Evolutionary conservation across 2,113 vertebrate genomes (phyloP), one percentile per base, ranked within the genome.

Genomic region (Brienomyrus brachyistius): DNA sequence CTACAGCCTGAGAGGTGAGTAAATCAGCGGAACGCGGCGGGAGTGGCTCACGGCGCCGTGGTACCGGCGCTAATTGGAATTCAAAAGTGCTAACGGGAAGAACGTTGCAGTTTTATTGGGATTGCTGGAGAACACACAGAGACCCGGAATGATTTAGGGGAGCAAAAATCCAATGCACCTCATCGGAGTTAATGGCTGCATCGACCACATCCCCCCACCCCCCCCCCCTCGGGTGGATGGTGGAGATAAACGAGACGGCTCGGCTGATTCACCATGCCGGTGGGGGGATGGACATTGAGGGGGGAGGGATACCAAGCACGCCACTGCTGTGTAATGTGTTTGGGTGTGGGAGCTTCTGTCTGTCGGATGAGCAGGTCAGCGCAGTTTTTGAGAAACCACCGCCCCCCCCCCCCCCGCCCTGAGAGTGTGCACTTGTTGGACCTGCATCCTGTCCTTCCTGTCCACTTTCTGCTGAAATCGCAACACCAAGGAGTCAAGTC

Each of bases 151-250:
- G 77, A 88, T 59, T 88, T 89, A 89, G 87, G 48, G 35, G 43
- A 51, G 51, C 40, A 45, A 88, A 90, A 90, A 88, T 88, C 70
- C 90, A 88, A 83, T 83, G 56, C 5, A 31, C 86, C 15, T 82
- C 90, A 48, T 45, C n/a, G 31, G 48, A 47, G 52, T 50, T 27
- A 88, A 88, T 48, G 50, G 43, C 43, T 17, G 35, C 52, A n/a
- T 31, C 86, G 51, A 80, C 74, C 31, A 35, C 40, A 52, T 54
- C 23, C 48, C 87, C 23, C 54, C 74, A 1, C 47, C 86, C n/a
- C 66, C 1, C 9, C 23, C 40, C 86, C 52, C 45, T 70, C n/a
- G 47, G n/a, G 43, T 85, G 43, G 21, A 84, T 9, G 4, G 13
- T 0, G 27, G 80, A 23, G 52, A 82, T n/a, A 54, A 83, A 56